Base-by-base conservation (phyloP, 35 echinoderm and acorn worm genomes). In the Holothuria glaberrima region DNA sequence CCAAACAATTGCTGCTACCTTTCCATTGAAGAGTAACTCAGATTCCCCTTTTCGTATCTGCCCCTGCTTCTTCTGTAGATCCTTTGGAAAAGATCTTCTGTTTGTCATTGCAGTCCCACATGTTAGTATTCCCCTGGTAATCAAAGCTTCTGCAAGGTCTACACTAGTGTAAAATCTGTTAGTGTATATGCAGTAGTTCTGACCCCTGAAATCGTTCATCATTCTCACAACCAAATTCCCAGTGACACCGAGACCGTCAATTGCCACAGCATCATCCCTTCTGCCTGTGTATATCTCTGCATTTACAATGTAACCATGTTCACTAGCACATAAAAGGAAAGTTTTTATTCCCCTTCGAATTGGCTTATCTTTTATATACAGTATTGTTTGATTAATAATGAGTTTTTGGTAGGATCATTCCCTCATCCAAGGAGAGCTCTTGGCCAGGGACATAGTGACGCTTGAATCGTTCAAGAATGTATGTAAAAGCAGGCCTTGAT, bases 1-100 rank as follows among this genome's bases (percentile, higher is more conserved):
- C 90, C 90, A 91, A 16, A 86, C 80, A 86, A 91, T 71, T 25
- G 81, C 90, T 86, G 90, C 90, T 48, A 91, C 90, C 30, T 91
- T 72, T 69, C 80, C 80, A 86, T 91, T 91, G 80, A 91, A 91
- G 33, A 91, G 14, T 48, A 71, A 29, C 25, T 67, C 80, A 48
- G 74, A 82, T 59, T 90, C 57, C 27, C 89, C 89, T 67, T 83
- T 82, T 28, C 22, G 29, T 27, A 90, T 26, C 34, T 90, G 0
- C 18, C 54, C 30, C 14, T 58, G 82, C 32, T 86, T 24, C 29
- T 88, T 88, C 13, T 64, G 12, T 12, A 88, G 29, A 65, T 30
- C 20, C 64, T 88, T 88, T 56, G 86, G 86, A 60, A 88, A 88
- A 35, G 30, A 36, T 71, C 38, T 88, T 74, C 86, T 76, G 67